These are phyloP conservation scores for Dioctria linearis DNA, from an alignment of 2,888 invertebrate species.

Conservation along the genomic window DNA sequence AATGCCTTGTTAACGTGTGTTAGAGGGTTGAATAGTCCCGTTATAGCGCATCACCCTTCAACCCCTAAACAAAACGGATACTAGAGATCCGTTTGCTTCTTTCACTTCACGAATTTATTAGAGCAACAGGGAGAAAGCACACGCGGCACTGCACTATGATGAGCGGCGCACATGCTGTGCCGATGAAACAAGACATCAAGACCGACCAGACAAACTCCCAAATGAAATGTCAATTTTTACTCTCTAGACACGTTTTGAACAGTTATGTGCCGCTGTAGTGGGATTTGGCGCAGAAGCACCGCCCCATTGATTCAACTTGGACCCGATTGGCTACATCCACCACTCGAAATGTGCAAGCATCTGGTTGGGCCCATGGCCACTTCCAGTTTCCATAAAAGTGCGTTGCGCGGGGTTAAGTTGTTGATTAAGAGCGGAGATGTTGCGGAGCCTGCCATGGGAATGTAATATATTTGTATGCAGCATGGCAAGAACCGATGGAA, in stretches of 20 bases:
- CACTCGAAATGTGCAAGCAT: conserved; percentile 20
- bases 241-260: conserved; percentile 39
- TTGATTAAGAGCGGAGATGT: not conserved
- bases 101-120: not conserved
- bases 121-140: conserved; percentile 11
- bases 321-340: conserved; percentile 23
- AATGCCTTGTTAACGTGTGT: conserved; percentile 30
- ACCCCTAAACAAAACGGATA: conserved; percentile 11
- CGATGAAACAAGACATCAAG: not conserved
- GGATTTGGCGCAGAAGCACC: conserved; percentile 39
- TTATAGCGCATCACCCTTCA: conserved; percentile 37
- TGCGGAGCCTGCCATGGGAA: not conserved
- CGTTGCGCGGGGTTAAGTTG: no score
- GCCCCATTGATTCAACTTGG: conserved; percentile 23
- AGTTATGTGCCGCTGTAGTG: conserved; percentile 36
- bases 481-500: conserved; percentile 6
- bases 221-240: conserved; percentile 39
- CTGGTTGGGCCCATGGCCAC: conserved; percentile 32
- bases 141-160: not conserved
- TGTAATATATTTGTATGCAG: not conserved
- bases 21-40: conserved; percentile 42
- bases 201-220: conserved; percentile 9
- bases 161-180: not conserved
- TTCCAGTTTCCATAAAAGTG: conserved; percentile 12
- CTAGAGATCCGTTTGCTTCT: not conserved